Evolutionary conservation across 2,797 vertebrate genomes (phyloP).

Genomic region (Poeciliopsis paucimaculata): DNA sequence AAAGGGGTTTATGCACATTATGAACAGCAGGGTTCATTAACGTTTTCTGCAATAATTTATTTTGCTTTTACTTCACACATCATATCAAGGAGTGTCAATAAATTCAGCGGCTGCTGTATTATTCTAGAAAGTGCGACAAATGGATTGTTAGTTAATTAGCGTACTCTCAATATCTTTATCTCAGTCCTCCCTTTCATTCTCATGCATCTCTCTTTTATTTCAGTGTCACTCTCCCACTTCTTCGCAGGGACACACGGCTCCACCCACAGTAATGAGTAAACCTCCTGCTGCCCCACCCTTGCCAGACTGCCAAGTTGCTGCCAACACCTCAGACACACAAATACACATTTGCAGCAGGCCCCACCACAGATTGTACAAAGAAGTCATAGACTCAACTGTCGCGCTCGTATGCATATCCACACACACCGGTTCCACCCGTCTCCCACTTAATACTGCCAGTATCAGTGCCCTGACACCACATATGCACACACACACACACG

Average conservation of each 20-base stretch:
- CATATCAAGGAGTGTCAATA: not conserved
- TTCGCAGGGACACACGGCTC: constrained; percentile 51
- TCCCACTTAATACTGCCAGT: constrained; percentile 43
- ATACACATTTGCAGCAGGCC: constrained; percentile 32
- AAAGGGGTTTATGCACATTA: not conserved
- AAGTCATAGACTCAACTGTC: constrained; percentile 38
- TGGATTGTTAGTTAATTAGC: not conserved
- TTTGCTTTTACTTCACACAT: not conserved
- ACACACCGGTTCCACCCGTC: constrained; percentile 27
- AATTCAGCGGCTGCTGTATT: not conserved
- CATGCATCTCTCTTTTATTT: constrained; percentile 33
- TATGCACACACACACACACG: not conserved
- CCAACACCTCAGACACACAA: constrained; percentile 66
- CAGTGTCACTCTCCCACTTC: constrained; percentile 20
- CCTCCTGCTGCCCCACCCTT: constrained; percentile 74
- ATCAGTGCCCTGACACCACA: constrained; percentile 37
- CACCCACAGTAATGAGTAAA: constrained; percentile 79
- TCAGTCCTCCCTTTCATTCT: constrained; percentile 28
- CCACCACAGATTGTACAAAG: constrained; percentile 49
- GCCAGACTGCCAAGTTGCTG: constrained; percentile 72
- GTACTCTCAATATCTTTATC: constrained; percentile 25
- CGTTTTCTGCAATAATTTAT: not conserved
- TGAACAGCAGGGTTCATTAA: not conserved
- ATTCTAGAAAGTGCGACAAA: not conserved
- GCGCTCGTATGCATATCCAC: constrained; percentile 31